Evolutionary conservation across 53 echinoderm and acorn worm genomes (phyloP).

Genomic region (Hippasteria phrygiana): DNA sequence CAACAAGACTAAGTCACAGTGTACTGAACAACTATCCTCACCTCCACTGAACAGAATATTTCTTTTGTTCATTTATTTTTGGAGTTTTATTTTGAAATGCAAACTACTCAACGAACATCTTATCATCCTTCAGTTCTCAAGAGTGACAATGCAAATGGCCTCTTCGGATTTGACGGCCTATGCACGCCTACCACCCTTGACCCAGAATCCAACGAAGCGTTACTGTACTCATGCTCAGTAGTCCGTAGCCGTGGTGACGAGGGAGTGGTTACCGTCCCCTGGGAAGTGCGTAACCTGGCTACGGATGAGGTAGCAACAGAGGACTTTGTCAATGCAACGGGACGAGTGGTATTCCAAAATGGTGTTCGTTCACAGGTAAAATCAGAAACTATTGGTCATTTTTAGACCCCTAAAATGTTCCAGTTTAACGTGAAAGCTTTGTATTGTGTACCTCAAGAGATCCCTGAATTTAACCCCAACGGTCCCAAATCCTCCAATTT

Average conservation of each 20-base stretch:
- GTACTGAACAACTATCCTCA: too few species aligned
- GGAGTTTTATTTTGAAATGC: too few species aligned
- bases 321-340: constrained; percentile 90
- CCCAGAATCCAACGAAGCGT: constrained; percentile 68
- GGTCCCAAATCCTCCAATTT: too few species aligned
- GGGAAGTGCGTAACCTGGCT: constrained; percentile 79
- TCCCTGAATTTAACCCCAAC: too few species aligned
- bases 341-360: constrained; percentile 84
- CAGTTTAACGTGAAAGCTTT: too few species aligned
- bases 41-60: too few species aligned
- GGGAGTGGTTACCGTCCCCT: constrained; percentile 90
- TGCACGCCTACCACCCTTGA: constrained; percentile 45
- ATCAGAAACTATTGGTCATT: too few species aligned
- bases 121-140: constrained; percentile 88
- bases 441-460: too few species aligned
- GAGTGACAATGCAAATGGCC: constrained; percentile 98
- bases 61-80: too few species aligned
- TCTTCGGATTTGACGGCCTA: constrained; percentile 87
- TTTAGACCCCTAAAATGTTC: too few species aligned
- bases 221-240: constrained; percentile 85
- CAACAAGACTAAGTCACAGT: too few species aligned
- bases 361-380: constrained; percentile 89
- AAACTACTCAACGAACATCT: too few species aligned
- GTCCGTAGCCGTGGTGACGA: constrained; percentile 90
- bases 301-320: constrained; percentile 69